phyloP scores from a whole-genome alignment of 2,888 invertebrate species.

The Macrosiphum euphorbiae region DNA sequence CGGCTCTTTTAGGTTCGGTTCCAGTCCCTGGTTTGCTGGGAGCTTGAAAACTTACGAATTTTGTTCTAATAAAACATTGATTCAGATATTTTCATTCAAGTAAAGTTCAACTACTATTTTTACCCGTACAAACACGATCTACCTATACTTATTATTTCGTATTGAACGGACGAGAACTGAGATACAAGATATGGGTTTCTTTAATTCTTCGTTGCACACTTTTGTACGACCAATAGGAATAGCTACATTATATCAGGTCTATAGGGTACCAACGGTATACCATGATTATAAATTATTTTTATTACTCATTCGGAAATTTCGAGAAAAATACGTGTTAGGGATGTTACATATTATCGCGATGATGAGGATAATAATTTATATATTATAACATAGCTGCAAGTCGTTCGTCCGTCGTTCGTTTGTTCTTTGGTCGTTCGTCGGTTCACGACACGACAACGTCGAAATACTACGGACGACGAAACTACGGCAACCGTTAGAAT shows the following conservation, averaged over 20 bases:
- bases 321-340: background rate
- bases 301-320: background rate
- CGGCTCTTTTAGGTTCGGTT: no score
- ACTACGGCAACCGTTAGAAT: no score
- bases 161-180: background rate
- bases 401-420: no score
- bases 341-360: no score
- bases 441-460: no score
- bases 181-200: background rate
- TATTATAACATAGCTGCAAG: no score
- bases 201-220: background rate
- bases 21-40: no score
- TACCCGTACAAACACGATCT: background rate
- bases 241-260: background rate
- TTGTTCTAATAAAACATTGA: background rate
- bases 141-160: background rate
- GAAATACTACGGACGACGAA: no score
- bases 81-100: background rate
- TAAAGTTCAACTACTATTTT: background rate
- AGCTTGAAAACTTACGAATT: background rate
- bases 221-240: background rate
- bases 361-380: no score
- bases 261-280: no score
- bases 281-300: no score
- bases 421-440: no score